Evolutionary conservation across 2,888 invertebrate species (phyloP), one percentile per base, ranked within the genome.

Genomic region (Terebella lapidaria): DNA sequence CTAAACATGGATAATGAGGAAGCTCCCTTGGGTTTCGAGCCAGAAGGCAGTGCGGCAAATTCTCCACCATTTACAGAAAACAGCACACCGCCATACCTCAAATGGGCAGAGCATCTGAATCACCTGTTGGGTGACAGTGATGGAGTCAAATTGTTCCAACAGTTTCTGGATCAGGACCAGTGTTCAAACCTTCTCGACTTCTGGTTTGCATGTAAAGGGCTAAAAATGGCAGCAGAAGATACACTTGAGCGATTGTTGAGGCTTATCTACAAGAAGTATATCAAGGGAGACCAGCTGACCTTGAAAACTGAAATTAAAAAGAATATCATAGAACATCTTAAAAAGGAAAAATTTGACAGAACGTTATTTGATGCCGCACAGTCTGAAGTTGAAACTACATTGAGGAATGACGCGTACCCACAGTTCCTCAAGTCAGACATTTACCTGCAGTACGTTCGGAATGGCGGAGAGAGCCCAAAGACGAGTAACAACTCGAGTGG

Each of bases 341-440:
- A 69, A 58, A 67, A 63, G 56, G 84, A 84, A 72, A 24, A 56
- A 5, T 86, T 87, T 72, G 89, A 88, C 81, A 86, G 87, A 72
- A 87, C 87, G 72, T 87, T 95, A 72, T 94, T 92, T 81, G 92
- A 94, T 81, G 86, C 86, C 70, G 91, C 90, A 82, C 90, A 91
- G 77, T 84, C 85, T 60, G 88, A 91, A 69, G 89, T 92, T 73
- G 92, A 92, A 77, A 85, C 86, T 49, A 86, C 89, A 62, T 92
- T 95, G 79, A 89, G 89, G 67, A 88, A 89, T 78, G 89, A 91
- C 62, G 90, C 91, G 64, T 95, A 95, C 84, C 91, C 90, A 61
- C 89, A 91, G 81, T 96, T 96, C 83, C 86, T 96, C 68, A 89
- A 89, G 72, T 94, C 94, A 72, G 94, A 94, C 74, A 87, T 91